Evolutionary conservation across 2,113 vertebrate genomes (phyloP).

Genomic region (Hystrix cristata): DNA sequence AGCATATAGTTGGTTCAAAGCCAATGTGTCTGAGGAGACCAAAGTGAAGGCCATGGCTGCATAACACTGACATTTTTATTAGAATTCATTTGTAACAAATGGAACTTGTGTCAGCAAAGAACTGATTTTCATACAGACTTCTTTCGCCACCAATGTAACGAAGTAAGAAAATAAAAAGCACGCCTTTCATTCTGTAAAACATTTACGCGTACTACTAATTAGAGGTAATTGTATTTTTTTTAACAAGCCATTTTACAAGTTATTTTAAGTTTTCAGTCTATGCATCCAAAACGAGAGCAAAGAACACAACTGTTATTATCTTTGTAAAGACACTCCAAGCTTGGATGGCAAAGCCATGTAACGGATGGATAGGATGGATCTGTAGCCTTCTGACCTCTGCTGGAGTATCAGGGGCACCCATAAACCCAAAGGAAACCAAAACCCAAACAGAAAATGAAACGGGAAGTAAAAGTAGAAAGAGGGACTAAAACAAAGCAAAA

Average conservation of each 20-base stretch:
- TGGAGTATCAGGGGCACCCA: conserved; percentile 95
- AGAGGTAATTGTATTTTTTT: conserved; percentile 99
- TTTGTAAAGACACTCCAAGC: conserved; percentile 99
- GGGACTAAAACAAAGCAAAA: conserved; percentile 70
- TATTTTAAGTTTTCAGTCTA: conserved; percentile 97
- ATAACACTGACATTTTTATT: conserved; percentile 99
- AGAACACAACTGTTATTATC: conserved; percentile 98
- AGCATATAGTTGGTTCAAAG: conserved; percentile 80
- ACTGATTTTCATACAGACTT: conserved; percentile 99
- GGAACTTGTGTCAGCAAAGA: conserved; percentile 99
- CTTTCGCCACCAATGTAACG: conserved; percentile 99
- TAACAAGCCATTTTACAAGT: conserved; percentile 98
- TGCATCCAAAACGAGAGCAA: conserved; percentile 99
- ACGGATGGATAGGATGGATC: conserved; percentile 94
- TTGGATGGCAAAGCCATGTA: conserved; percentile 97
- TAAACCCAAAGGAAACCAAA: conserved; percentile 74
- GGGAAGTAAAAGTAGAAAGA: conserved; percentile 66
- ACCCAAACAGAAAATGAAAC: neutral
- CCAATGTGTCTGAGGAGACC: conserved; percentile 83
- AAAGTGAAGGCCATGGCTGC: conserved; percentile 92
- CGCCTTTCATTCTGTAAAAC: conserved; percentile 99
- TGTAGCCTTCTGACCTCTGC: conserved; percentile 92
- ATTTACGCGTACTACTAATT: conserved; percentile 99
- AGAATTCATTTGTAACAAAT: conserved; percentile 99
- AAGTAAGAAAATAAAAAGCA: conserved; percentile 99